These are phyloP conservation scores for Typhlomys cinereus DNA, from an alignment of 2,113 vertebrate genomes.

Conservation along the genomic window DNA sequence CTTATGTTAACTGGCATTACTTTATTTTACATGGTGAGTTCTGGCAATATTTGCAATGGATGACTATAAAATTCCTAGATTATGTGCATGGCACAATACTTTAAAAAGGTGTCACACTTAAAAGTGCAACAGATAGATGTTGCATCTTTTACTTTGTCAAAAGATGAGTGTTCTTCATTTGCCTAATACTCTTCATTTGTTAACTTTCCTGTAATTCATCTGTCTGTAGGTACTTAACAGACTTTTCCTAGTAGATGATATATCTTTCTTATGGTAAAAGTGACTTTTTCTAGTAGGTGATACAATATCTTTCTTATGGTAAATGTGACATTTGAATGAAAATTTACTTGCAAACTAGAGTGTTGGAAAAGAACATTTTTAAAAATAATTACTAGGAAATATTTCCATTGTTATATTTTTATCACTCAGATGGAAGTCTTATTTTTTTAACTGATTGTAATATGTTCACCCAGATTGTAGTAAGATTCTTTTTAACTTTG, in stretches of 20 bases:
- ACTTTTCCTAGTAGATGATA: background rate
- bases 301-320: background rate
- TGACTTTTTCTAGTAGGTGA: background rate
- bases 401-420: conserved; percentile 17
- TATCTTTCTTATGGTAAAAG: background rate
- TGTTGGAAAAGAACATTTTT: background rate
- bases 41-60: background rate
- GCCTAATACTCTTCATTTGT: background rate
- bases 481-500: background rate
- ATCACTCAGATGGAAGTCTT: background rate
- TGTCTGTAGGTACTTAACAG: background rate
- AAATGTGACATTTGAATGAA: background rate
- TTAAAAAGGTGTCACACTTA: background rate
- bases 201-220: background rate
- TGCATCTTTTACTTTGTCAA: background rate
- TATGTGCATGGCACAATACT: background rate
- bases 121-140: too few relatives aligned
- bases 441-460: background rate
- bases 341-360: background rate
- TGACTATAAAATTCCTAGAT: background rate
- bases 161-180: background rate
- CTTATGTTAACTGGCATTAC: background rate
- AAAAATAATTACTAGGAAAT: background rate
- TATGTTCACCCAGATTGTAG: background rate
- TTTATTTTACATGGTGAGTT: background rate